Base-by-base conservation (phyloP, 2,888 invertebrate genomes). In the Drosophila anomelani region DNA sequence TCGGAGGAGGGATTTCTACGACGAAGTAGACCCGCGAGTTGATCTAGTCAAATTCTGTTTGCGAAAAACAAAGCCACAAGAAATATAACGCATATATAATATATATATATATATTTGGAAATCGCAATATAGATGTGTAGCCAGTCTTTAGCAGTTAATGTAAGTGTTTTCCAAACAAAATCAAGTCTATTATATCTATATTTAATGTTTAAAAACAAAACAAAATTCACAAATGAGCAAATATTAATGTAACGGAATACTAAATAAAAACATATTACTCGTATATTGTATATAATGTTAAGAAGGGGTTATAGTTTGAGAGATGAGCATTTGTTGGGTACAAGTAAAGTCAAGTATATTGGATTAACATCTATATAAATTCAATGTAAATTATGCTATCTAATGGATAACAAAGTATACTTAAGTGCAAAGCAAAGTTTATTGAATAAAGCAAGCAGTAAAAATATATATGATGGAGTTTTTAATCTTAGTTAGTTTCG, bases 321-420 rank as follows among this genome's bases (percentile, higher is more conserved):
- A 47, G 47, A 74, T 74, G 84, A 85, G 85, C 85, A 85, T 85
- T 85, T 85, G 88, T 81, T 88, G 86, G 85, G 88, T 85, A 85
- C 84, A 85, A 88, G 76, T 62, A 80, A 62, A 46, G 49, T 23
- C 51, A 49, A 44, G 41, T 76, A 49, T 57, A 62, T 62, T 39
- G 23, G 51, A 51, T 23, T 44, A 15, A 61, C 49, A 32, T 58
- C 34, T 29, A 12, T 15, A 43, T 44, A 26, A 60, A 43, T 61
- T 20, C 46, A 69, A 59, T 64, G 66, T 53, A 67, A 46, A 53
- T 29, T 54, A 66, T 54, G 54, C 54, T 66, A 58, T 46, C 44
- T 53, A 46, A 58, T 44, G 17, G 57, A 44, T 43, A 43, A 51
- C 62, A 29, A 36, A 20, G 49, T 62, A 76, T 75, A 78, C 75